Conservation (phyloP, 2,797 vertebrate species). For the Halcyon badia region DNA sequence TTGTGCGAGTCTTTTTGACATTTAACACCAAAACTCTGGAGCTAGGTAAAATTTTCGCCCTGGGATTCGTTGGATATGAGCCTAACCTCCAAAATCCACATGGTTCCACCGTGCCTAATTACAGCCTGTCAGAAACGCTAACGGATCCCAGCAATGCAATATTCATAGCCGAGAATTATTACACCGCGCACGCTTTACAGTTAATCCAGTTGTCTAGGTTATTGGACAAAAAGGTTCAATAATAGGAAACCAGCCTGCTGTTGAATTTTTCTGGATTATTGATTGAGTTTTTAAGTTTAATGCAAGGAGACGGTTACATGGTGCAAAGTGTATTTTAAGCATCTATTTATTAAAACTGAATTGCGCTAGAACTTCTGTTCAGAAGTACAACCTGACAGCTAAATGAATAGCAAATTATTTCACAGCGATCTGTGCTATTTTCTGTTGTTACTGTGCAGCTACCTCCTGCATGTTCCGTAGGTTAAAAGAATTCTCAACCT, state of each 20-base stretch:
- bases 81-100: not conserved
- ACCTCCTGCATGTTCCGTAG: not conserved
- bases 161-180: not conserved
- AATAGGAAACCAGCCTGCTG: not conserved
- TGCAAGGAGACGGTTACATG: not conserved
- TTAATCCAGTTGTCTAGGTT: not conserved
- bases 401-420: constrained; percentile 57
- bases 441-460: constrained; percentile 27
- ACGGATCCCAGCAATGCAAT: not conserved
- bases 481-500: constrained; percentile 64
- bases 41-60: not conserved
- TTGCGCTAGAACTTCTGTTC: not conserved
- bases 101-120: not conserved
- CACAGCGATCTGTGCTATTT: not conserved
- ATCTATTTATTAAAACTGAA: constrained; percentile 61
- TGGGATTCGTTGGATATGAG: not conserved
- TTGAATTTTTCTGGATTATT: not conserved
- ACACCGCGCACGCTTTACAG: not conserved
- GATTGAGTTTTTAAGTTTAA: constrained; percentile 16
- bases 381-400: constrained; percentile 28
- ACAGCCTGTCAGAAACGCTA: constrained; percentile 12
- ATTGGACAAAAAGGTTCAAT: not conserved
- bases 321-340: constrained; percentile 9
- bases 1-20: not conserved
- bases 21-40: not conserved